A percentile compares a stretch with the other conserved stretches of the same genome.
These are phyloP conservation scores for Geotrupes spiniger DNA, from an alignment of 2,888 invertebrate species.

Conservation along the genomic window DNA sequence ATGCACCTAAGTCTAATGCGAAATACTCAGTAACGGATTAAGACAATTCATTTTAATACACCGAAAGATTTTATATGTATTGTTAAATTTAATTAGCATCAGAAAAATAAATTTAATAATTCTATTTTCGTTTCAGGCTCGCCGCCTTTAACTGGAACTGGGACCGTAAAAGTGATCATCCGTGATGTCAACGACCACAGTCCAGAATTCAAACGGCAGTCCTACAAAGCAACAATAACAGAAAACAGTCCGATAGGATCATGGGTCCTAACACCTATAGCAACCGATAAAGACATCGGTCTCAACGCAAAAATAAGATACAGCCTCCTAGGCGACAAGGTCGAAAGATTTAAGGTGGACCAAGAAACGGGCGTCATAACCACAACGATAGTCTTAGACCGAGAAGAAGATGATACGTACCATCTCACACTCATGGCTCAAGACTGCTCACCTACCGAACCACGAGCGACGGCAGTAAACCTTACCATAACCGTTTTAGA, in stretches of 20 bases:
- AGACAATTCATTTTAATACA: too few relatives aligned
- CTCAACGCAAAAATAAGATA: constrained; percentile 86
- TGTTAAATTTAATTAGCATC: too few relatives aligned
- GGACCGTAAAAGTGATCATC: constrained; percentile 83
- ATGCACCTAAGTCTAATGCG: too few relatives aligned
- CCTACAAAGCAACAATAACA: constrained; percentile 72
- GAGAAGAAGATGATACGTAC: constrained; percentile 75
- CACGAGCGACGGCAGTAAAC: constrained; percentile 78
- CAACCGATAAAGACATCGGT: constrained; percentile 79
- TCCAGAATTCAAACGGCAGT: constrained; percentile 81
- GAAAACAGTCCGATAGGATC: constrained; percentile 83
- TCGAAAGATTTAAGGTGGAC: constrained; percentile 77
- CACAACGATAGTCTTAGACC: constrained; percentile 70
- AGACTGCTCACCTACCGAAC: constrained; percentile 84
- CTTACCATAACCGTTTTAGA: constrained; percentile 76
- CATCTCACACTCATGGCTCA: constrained; percentile 82
- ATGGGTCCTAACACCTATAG: constrained; percentile 72
- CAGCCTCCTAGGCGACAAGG: constrained; percentile 77
- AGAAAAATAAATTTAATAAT: too few relatives aligned
- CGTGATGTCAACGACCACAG: constrained; percentile 94
- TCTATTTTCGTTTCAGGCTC: constrained; percentile 64
- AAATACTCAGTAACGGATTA: too few relatives aligned
- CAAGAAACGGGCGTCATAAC: constrained; percentile 75
- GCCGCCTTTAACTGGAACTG: constrained; percentile 89
- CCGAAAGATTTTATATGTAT: too few relatives aligned